phyloP scores from a whole-genome alignment of 2,888 invertebrate species.

The Heliconius charithonia region DNA sequence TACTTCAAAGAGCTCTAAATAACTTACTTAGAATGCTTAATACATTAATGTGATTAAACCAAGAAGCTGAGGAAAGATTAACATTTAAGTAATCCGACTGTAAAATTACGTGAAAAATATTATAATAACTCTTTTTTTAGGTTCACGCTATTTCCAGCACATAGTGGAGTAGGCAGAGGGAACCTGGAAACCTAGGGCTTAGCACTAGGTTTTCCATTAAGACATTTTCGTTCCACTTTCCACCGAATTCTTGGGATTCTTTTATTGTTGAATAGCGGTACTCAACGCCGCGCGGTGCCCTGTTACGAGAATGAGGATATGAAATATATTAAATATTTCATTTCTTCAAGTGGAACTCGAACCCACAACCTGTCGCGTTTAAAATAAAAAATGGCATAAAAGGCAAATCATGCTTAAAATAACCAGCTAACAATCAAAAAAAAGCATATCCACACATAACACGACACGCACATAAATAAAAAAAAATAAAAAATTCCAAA shows the following conservation, averaged over 20 bases:
- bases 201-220: too few species aligned
- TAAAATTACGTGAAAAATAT: background rate
- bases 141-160: background rate
- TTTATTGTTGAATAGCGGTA: too few species aligned
- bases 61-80: background rate
- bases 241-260: too few species aligned
- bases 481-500: background rate
- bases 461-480: background rate
- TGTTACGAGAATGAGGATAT: too few species aligned
- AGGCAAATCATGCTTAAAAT: background rate
- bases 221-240: too few species aligned
- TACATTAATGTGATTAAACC: conserved; percentile 6
- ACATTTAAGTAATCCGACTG: background rate
- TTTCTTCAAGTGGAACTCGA: too few species aligned
- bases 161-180: background rate
- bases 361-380: background rate
- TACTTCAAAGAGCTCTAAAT: background rate
- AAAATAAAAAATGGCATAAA: background rate
- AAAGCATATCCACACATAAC: background rate
- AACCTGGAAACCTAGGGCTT: too few species aligned
- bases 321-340: background rate
- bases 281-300: too few species aligned
- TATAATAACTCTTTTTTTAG: background rate
- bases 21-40: background rate
- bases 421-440: background rate